Base-by-base conservation (phyloP, 2,797 vertebrate species). In the Pampus argenteus region DNA sequence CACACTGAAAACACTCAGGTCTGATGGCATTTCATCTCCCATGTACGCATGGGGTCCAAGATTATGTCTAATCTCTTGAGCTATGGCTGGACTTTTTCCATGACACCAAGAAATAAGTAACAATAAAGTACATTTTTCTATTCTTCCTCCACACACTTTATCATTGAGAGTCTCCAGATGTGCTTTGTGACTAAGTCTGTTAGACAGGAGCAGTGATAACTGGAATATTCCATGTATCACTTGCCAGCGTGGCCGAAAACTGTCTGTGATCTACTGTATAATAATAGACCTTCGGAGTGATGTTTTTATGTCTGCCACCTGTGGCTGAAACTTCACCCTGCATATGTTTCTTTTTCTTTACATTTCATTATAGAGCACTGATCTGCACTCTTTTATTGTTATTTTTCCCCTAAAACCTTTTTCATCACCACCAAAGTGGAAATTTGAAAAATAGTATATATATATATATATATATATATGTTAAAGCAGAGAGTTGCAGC, bases 111-210 rank as follows among this genome's bases (percentile, higher is more conserved):
- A 86, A 86, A 87, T 68, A 82, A 79, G 74, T 78, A 86, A 87
- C 49, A 87, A 80, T 82, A 81, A 68, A 82, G 71, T 76, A 34
- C 86, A 63, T 78, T 76, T 80, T 78, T 81, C 51, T 87, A 26
- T 77, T 82, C 56, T 67, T 83, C 77, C 78, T 75, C 70, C 60
- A 13, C 71, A 77, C 67, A 64, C 77, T 74, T 85, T 85, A 89
- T 89, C 84, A 51, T 62, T 74, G 73, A 90, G 81, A 83, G 74
- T 74, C 85, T 91, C 89, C 91, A 93, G 91, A 92, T 91, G 88
- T 91, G 81, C 65, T 66, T 23, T 72, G 61, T 87, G 85, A 86
- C 79, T 81, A 81, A 81, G 66, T 74, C 75, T 71, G 63, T 83
- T 65, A 45, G 63, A 78, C 69, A 69, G 52, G 55, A 80, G 82